Evolutionary conservation across 2,797 vertebrate genomes (phyloP).

Genomic region (Phylloscopus collybita): DNA sequence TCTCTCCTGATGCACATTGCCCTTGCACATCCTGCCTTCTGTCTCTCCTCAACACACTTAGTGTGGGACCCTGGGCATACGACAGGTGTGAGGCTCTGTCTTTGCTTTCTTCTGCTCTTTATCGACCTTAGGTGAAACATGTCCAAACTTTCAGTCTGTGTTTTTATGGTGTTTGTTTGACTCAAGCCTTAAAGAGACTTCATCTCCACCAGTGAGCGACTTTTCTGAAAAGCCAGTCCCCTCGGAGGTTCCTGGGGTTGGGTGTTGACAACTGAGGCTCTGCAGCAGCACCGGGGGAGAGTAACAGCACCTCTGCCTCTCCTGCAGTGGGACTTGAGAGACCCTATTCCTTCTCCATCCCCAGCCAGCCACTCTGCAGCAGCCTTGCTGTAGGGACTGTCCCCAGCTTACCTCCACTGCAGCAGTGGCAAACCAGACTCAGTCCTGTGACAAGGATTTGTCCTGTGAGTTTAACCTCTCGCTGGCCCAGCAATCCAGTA

Average conservation of each 20-base stretch:
- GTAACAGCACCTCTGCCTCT: not conserved
- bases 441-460: too few species aligned
- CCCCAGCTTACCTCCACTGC: not conserved
- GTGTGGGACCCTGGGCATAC: not conserved
- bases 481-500: not conserved
- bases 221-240: not conserved
- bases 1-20: not conserved
- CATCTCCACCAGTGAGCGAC: accelerated
- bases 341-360: not conserved
- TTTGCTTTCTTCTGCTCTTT: not conserved
- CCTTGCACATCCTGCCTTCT: not conserved
- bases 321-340: accelerated
- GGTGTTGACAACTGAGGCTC: not conserved
- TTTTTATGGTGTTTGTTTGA: not conserved
- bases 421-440: not conserved
- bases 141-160: not conserved
- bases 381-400: not conserved
- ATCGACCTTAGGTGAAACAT: not conserved
- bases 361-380: not conserved
- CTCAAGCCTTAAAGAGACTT: not conserved
- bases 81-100: not conserved
- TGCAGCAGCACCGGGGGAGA: not conserved
- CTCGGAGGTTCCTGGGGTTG: accelerated
- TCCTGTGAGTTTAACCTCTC: too few species aligned
- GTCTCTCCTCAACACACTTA: not conserved